Percentiles rank a stretch among this genome's conserved stretches.
These are phyloP conservation scores for Argyra leucocephala DNA, from an alignment of 2,888 invertebrate species.

Conservation along the genomic window DNA sequence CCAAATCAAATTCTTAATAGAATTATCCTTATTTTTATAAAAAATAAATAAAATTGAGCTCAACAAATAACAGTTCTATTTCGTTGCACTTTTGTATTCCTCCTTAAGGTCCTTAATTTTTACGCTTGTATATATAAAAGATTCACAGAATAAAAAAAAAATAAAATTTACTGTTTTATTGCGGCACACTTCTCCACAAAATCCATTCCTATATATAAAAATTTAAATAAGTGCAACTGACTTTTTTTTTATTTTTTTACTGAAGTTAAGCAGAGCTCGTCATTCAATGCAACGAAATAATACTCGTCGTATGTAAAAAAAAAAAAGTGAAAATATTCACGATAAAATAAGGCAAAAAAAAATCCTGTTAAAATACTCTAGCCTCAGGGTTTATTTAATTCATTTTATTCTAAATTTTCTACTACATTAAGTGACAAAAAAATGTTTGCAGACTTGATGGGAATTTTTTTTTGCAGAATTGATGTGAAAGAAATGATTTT, in stretches of 20 bases:
- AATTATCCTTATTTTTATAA: no score
- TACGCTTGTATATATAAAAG: not conserved
- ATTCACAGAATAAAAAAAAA: not conserved
- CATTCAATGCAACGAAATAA: no score
- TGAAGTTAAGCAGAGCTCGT: not conserved
- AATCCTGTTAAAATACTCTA: slow-evolving; percentile 1
- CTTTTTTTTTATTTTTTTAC: not conserved
- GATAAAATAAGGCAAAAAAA: not conserved
- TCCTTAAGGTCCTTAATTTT: not conserved
- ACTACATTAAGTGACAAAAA: not conserved
- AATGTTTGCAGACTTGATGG: not conserved
- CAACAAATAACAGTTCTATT: not conserved
- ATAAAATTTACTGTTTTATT: not conserved
- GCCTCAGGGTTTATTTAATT: not conserved
- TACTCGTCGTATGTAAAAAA: no score
- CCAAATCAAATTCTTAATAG: no score
- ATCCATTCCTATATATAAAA: not conserved
- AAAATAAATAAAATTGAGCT: not conserved
- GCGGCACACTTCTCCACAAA: not conserved
- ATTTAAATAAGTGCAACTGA: slow-evolving; percentile 6
- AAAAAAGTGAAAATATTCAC: not conserved
- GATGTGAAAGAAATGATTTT: no score
- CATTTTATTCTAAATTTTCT: not conserved
- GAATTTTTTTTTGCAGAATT: no score
- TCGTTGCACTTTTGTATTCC: not conserved